Conservation (phyloP, 2,113 vertebrate genomes). For the Oryzias curvinotus region DNA sequence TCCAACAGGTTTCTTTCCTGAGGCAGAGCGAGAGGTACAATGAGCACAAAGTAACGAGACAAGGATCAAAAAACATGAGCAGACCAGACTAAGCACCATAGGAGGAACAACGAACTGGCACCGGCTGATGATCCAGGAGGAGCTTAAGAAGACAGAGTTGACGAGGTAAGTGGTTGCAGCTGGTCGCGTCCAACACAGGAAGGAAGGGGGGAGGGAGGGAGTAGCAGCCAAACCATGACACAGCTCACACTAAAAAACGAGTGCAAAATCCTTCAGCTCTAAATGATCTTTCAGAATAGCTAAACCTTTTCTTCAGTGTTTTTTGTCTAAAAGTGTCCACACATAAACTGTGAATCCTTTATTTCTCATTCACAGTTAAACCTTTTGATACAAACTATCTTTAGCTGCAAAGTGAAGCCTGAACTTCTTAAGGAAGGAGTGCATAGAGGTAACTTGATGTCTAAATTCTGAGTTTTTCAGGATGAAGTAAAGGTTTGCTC, state of each 20-base stretch:
- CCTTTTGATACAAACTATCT: background rate
- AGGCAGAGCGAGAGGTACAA: too few relatives aligned
- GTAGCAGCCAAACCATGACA: too few relatives aligned
- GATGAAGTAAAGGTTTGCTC: background rate
- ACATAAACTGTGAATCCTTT: slow-evolving; percentile 1
- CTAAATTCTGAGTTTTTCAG: slow-evolving; percentile 29
- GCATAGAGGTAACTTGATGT: slow-evolving; percentile 12
- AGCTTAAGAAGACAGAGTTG: too few relatives aligned
- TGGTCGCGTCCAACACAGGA: too few relatives aligned
- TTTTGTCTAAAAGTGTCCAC: slow-evolving; percentile 16
- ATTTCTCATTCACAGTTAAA: background rate
- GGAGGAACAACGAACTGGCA: too few relatives aligned
- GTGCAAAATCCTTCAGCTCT: slow-evolving; percentile 25
- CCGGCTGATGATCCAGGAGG: too few relatives aligned
- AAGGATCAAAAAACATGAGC: too few relatives aligned
- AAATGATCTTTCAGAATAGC: slow-evolving; percentile 29
- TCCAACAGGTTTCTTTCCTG: too few relatives aligned
- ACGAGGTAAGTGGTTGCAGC: too few relatives aligned
- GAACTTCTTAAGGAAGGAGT: background rate
- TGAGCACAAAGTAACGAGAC: too few relatives aligned
- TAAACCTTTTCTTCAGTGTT: slow-evolving; percentile 18
- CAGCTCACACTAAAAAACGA: slow-evolving; percentile 23
- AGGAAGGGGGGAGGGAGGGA: too few relatives aligned
- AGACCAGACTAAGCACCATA: too few relatives aligned
- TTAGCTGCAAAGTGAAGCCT: background rate